Percentiles rank a stretch among this genome's conserved stretches.
These are phyloP conservation scores for Neoascia interrupta DNA, from an alignment of 2,888 invertebrate genomes.

Conservation along the genomic window DNA sequence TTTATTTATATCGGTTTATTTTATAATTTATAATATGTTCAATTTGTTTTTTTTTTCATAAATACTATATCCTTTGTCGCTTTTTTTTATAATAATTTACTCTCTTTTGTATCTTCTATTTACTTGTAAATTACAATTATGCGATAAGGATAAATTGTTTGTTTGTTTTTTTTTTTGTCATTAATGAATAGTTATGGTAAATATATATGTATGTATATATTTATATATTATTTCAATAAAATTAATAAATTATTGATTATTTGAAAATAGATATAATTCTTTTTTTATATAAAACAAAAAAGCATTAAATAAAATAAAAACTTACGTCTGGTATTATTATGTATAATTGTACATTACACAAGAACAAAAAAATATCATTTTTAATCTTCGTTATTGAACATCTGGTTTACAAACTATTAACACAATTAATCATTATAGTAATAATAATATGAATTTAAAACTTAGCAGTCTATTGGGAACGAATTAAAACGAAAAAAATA, in stretches of 20 bases:
- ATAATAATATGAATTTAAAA: conserved; percentile 43
- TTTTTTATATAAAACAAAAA: conserved; percentile 12
- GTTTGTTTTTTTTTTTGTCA: conserved; percentile 15
- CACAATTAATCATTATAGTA: conserved; percentile 55
- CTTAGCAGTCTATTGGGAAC: conserved; percentile 64
- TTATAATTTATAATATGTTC: conserved; percentile 62
- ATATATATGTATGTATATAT: conserved; percentile 45
- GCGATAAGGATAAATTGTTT: conserved; percentile 47
- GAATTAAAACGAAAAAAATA: conserved; percentile 41
- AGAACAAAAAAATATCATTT: conserved; percentile 33
- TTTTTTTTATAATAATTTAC: conserved; percentile 62
- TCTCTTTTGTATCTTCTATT: conserved; percentile 50
- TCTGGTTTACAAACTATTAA: conserved; percentile 59
- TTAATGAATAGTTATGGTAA: conserved; percentile 41
- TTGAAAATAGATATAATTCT: too few species aligned
- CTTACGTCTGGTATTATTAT: conserved; percentile 21
- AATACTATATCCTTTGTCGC: conserved; percentile 72
- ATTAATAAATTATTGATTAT: conserved; percentile 52
- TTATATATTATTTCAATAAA: conserved; percentile 53
- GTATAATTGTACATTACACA: conserved; percentile 14
- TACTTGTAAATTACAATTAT: conserved; percentile 61
- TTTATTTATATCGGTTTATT: conserved; percentile 53
- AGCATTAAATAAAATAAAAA: conserved; percentile 1
- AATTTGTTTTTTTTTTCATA: conserved; percentile 68
- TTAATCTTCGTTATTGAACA: conserved; percentile 35